Evolutionary conservation across 2,113 vertebrate species (phyloP).

Genomic region (Glaucomys volans): DNA sequence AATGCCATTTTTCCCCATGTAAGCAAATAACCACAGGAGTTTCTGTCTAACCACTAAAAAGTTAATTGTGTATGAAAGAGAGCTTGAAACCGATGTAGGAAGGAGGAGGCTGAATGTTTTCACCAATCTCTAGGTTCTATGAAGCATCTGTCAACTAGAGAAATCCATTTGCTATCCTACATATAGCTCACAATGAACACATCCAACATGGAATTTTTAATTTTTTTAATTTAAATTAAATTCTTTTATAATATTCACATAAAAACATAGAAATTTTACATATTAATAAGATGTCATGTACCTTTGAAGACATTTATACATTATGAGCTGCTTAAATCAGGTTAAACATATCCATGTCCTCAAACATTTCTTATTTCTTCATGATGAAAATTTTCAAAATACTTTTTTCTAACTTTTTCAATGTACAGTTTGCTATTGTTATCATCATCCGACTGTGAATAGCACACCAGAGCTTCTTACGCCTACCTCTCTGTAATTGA

Average conservation of each 20-base stretch:
- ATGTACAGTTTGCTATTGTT: neutral
- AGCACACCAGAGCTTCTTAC: neutral
- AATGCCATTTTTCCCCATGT: neutral
- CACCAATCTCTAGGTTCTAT: neutral
- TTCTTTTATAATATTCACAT: neutral
- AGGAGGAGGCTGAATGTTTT: neutral
- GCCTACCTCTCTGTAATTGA: neutral
- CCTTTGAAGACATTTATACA: neutral
- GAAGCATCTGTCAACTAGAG: neutral
- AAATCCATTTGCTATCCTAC: neutral
- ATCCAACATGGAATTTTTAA: neutral
- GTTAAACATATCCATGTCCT: neutral
- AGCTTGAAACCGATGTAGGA: neutral
- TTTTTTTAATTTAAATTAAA: neutral
- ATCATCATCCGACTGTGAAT: neutral
- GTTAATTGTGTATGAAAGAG: conserved; percentile 3
- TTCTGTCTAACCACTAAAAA: neutral
- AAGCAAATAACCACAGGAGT: neutral
- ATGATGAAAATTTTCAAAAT: neutral
- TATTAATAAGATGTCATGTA: neutral
- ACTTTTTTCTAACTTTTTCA: neutral
- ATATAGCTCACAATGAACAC: neutral
- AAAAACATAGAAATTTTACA: neutral
- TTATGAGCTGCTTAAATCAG: neutral
- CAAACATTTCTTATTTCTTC: neutral